These are phyloP conservation scores for Imbricaverruca yamaguchii DNA, from an alignment of 2,888 invertebrate genomes.

Conservation along the genomic window DNA sequence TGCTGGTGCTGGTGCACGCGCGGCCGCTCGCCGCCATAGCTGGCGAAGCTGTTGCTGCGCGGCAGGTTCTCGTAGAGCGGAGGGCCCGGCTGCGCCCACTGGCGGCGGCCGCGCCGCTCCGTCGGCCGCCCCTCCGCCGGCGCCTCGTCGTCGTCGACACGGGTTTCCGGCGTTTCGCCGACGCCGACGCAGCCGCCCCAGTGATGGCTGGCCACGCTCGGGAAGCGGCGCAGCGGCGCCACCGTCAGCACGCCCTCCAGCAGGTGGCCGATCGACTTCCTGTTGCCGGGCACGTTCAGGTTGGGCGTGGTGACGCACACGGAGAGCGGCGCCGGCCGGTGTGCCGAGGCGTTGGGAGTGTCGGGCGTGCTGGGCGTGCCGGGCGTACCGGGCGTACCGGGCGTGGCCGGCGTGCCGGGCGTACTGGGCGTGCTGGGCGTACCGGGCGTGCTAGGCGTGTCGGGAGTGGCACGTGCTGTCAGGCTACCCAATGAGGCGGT, in stretches of 20 bases:
- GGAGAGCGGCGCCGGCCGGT: not conserved
- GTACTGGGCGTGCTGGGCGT: too few relatives aligned
- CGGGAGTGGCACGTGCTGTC: too few relatives aligned
- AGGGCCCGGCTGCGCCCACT: slow-evolving; percentile 7
- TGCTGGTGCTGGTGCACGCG: not conserved
- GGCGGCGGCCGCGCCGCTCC: not conserved
- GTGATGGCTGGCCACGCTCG: slow-evolving; percentile 15
- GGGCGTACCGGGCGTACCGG: not conserved
- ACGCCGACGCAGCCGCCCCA: not conserved
- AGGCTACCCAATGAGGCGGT: not conserved
- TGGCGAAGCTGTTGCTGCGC: slow-evolving; percentile 17
- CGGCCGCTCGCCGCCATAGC: not conserved
- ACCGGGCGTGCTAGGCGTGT: too few relatives aligned
- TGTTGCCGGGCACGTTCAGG: slow-evolving; percentile 28
- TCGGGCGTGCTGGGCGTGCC: not conserved
- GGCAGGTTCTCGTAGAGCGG: slow-evolving; percentile 21
- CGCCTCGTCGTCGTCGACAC: not conserved
- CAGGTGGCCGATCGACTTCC: slow-evolving; percentile 25
- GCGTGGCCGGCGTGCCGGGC: not conserved
- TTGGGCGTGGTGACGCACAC: slow-evolving; percentile 26
- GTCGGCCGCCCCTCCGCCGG: not conserved
- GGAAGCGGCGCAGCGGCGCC: slow-evolving; percentile 27
- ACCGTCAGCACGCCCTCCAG: slow-evolving; percentile 17
- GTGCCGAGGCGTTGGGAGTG: not conserved
- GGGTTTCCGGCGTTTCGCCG: not conserved